Evolutionary conservation across 2,888 invertebrate genomes (phyloP).

Genomic region (Nemapogon koenigi): DNA sequence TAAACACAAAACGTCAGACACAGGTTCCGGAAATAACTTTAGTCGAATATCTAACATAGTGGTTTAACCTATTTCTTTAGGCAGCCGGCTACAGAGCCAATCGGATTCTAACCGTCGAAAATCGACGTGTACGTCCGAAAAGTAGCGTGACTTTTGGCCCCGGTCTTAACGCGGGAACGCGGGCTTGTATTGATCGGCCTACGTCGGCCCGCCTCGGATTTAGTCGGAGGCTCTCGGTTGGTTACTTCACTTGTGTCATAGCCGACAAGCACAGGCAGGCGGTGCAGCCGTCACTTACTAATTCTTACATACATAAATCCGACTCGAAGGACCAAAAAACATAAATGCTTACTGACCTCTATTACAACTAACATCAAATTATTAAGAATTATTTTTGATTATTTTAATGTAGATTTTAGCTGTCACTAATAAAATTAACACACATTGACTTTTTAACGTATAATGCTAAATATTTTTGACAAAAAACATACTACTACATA

Average conservation of each 20-base stretch:
- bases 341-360: too few relatives aligned
- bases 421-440: too few relatives aligned
- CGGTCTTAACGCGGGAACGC: conserved; percentile 50
- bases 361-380: too few relatives aligned
- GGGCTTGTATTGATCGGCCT: conserved; percentile 54
- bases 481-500: too few relatives aligned
- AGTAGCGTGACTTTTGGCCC: conserved; percentile 54
- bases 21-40: not conserved
- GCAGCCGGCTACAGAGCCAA: conserved; percentile 1
- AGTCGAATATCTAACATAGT: not conserved
- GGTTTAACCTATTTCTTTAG: conserved; percentile 5
- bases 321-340: too few relatives aligned
- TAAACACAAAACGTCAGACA: not conserved
- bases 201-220: conserved; percentile 39
- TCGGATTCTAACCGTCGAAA: conserved; percentile 41
- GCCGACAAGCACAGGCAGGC: conserved; percentile 28
- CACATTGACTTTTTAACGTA: too few relatives aligned
- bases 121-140: conserved; percentile 49
- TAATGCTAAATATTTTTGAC: too few relatives aligned
- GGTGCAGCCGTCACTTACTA: too few relatives aligned
- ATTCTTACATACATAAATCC: too few relatives aligned
- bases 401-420: too few relatives aligned
- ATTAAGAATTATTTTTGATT: too few relatives aligned
- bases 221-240: conserved; percentile 43
- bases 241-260: conserved; percentile 32